Conservation (phyloP, 1,140 invertebrate genomes). For the Heliconius hewitsoni region DNA sequence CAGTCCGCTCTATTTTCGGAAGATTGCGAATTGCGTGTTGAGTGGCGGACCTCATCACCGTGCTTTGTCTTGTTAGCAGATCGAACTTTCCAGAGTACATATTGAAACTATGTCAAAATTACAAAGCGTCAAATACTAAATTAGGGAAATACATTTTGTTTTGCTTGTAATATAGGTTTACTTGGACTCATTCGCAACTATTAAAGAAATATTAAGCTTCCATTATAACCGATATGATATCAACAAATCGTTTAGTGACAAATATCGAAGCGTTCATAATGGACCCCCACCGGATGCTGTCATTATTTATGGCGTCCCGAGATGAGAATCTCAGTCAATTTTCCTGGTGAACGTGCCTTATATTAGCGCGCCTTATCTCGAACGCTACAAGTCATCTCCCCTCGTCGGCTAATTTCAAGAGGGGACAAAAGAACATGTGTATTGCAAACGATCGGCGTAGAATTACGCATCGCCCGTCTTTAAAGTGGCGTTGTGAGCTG, state of each 20-base stretch:
- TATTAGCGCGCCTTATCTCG: slow-evolving; percentile 47
- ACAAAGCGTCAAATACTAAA: too few species aligned
- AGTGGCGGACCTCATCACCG: too few species aligned
- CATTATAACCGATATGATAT: neutral
- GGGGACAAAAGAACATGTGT: slow-evolving; percentile 38
- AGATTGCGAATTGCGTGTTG: too few species aligned
- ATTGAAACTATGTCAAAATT: neutral
- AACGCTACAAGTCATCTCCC: slow-evolving; percentile 51
- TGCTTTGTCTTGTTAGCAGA: too few species aligned
- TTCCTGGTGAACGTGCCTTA: slow-evolving; percentile 35
- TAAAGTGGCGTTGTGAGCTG: neutral
- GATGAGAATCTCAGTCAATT: slow-evolving; percentile 44
- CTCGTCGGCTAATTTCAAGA: slow-evolving; percentile 48
- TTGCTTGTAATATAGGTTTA: too few species aligned
- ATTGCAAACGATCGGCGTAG: slow-evolving; percentile 21
- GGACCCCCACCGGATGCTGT: slow-evolving; percentile 25
- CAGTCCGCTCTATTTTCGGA: too few species aligned
- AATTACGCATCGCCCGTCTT: slow-evolving; percentile 7
- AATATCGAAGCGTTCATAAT: slow-evolving; percentile 23
- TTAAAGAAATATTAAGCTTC: too few species aligned
- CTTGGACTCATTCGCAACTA: too few species aligned
- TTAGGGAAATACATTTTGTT: too few species aligned
- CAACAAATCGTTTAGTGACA: neutral
- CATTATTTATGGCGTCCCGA: slow-evolving; percentile 33
- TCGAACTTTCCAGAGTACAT: too few species aligned